Base-by-base conservation (phyloP, 2,888 invertebrate species). In the Anticlea derivata region DNA sequence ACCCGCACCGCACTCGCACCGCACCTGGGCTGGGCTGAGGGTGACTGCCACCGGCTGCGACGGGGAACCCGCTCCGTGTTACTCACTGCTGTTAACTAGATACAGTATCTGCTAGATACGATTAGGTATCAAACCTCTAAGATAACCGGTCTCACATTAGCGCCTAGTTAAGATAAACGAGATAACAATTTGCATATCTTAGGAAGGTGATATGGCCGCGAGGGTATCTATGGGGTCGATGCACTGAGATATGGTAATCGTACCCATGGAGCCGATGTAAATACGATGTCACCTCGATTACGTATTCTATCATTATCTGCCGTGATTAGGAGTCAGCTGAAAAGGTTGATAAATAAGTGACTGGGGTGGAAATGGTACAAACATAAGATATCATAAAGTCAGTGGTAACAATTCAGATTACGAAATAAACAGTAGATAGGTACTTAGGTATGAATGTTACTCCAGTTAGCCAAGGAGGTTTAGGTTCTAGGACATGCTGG, bases 111-210 rank as follows among this genome's bases (percentile, higher is more conserved):
- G 74, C 70, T 73, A 83, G 86, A 83, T 85, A 84, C 80, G 82
- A 83, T 81, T 85, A 48, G 44, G 44, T 49, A 87, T 86, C 87
- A 78, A 70, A 75, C 76, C 75, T 75, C 73, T 79, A 77, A 87
- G 87, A 87, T 88, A 88, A 80, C 84, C 78, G 66, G 67, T 73
- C 78, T 74, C 82, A 83, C 80, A 87, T 88, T 87, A 87, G 75
- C 87, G 70, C 75, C 80, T 86, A 85, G 86, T 88, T 88, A 82
- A 88, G 87, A 89, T 89, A 89, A 86, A 83, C 66, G 70, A 87
- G 89, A 89, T 89, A 89, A 87, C 86, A 77, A 77, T 86, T 86
- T 83, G 86, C 88, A 85, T 88, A 86, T 87, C 84, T 86, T 55
- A 80, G 78, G 81, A 75, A 75, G 73, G 70, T 71, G 83, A 82